Conservation (phyloP, 2,113 vertebrate genomes). For the Candoia aspera region DNA sequence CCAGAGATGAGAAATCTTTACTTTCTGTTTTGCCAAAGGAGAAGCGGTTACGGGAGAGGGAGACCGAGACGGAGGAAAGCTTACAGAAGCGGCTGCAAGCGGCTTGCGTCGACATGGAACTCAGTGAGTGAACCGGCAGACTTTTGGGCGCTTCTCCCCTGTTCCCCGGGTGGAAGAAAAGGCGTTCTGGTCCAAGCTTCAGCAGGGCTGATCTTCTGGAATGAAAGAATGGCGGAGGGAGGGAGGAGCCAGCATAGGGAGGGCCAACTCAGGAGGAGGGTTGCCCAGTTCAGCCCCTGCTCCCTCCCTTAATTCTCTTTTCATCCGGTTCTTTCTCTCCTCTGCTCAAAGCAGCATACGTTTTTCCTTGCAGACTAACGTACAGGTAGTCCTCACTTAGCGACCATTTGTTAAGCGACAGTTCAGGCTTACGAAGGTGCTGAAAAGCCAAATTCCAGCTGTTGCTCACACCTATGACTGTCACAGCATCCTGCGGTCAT, state of each 20-base stretch:
- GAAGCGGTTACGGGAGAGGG: conserved; percentile 84
- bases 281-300: neutral
- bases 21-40: conserved; percentile 72
- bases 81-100: conserved; percentile 82
- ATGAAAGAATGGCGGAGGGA: neutral
- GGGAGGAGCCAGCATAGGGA: too few species aligned
- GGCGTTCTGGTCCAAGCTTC: neutral
- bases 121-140: conserved; percentile 80
- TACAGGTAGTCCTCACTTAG: neutral
- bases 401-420: neutral
- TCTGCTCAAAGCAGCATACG: too few species aligned
- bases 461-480: neutral
- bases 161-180: neutral
- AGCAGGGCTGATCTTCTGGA: neutral
- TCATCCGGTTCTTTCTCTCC: too few species aligned
- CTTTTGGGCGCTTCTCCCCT: fast-evolving
- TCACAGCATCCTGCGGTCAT: neutral
- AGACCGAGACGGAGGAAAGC: conserved; percentile 91
- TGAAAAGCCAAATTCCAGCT: neutral
- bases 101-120: conserved; percentile 83
- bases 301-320: too few species aligned
- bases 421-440: fast-evolving
- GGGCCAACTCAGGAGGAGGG: neutral
- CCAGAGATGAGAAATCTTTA: fast-evolving
- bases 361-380: too few species aligned